Evolutionary conservation across 2,888 invertebrate species (phyloP).

Genomic region (Eupsilia transversa): DNA sequence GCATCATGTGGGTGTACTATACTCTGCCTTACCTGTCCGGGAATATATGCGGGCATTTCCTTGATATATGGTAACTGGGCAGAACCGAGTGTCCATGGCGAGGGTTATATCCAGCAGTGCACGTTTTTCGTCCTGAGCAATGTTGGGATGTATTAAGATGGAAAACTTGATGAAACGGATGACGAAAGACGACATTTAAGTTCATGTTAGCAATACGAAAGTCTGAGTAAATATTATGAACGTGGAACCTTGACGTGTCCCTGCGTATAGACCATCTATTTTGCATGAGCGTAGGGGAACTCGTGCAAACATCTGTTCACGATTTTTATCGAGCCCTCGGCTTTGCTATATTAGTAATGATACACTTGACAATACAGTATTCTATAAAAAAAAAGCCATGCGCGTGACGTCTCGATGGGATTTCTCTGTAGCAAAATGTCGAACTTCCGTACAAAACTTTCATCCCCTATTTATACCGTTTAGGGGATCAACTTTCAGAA

Average conservation of each 20-base stretch:
- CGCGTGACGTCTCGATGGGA: not conserved
- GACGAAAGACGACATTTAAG: too few relatives aligned
- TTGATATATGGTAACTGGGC: too few relatives aligned
- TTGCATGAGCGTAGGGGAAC: conserved; percentile 12
- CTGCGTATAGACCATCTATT: conserved; percentile 10
- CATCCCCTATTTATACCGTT: not conserved
- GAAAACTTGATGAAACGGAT: too few relatives aligned
- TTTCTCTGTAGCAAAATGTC: not conserved
- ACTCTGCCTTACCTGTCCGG: too few relatives aligned
- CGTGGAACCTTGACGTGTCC: not conserved
- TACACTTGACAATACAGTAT: not conserved
- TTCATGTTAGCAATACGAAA: too few relatives aligned
- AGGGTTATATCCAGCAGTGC: too few relatives aligned
- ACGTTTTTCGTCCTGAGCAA: too few relatives aligned
- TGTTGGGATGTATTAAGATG: too few relatives aligned
- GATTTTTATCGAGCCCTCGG: not conserved
- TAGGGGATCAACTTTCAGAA: too few relatives aligned
- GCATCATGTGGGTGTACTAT: too few relatives aligned
- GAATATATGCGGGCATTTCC: too few relatives aligned
- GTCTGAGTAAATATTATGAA: not conserved
- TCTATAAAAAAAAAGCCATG: not conserved
- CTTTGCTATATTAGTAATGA: not conserved
- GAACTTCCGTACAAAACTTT: not conserved
- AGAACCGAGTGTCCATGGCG: too few relatives aligned
- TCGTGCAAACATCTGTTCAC: not conserved